phyloP scores from a whole-genome alignment of 37 sponge, comb jelly and placozoan species.

The Halichondria panicea region DNA sequence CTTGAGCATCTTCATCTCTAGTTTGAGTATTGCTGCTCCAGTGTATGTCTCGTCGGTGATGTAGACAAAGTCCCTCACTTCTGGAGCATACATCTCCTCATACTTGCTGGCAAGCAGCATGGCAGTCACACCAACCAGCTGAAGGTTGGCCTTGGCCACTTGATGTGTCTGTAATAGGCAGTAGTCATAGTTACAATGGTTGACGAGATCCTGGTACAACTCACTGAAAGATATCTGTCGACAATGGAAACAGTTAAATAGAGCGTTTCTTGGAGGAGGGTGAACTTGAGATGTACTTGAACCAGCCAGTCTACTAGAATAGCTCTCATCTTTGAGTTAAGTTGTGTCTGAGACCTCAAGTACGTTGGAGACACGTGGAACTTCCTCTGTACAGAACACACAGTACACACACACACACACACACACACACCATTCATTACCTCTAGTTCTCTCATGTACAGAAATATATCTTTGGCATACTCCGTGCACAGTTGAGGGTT shows the following conservation, averaged over 20 bases:
- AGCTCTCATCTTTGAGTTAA: constrained; percentile 85
- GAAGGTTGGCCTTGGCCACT: constrained; percentile 75
- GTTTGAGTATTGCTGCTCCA: constrained; percentile 69
- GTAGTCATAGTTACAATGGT: background rate
- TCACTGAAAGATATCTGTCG: constrained; percentile 89
- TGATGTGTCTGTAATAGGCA: constrained; percentile 29
- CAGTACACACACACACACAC: background rate
- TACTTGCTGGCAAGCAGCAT: constrained; percentile 98
- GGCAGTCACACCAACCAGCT: constrained; percentile 97
- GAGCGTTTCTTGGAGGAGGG: constrained; percentile 88
- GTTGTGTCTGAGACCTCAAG: constrained; percentile 71
- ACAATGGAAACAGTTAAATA: constrained; percentile 89
- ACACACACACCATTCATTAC: constrained; percentile 22
- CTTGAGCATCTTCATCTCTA: constrained; percentile 86
- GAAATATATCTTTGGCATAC: constrained; percentile 93
- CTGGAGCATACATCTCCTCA: constrained; percentile 99
- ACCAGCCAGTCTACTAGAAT: constrained; percentile 97
- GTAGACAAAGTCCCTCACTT: constrained; percentile 94
- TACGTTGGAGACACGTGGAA: constrained; percentile 75
- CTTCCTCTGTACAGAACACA: constrained; percentile 29
- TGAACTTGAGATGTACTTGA: constrained; percentile 90
- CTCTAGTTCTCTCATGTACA: constrained; percentile 88
- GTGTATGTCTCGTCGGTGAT: constrained; percentile 96
- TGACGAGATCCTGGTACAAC: background rate
- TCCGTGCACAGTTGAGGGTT: constrained; percentile 96